Evolutionary conservation across 2,113 vertebrate genomes (phyloP), one percentile per base, ranked within the genome.

Genomic region (Climacteris rufus): DNA sequence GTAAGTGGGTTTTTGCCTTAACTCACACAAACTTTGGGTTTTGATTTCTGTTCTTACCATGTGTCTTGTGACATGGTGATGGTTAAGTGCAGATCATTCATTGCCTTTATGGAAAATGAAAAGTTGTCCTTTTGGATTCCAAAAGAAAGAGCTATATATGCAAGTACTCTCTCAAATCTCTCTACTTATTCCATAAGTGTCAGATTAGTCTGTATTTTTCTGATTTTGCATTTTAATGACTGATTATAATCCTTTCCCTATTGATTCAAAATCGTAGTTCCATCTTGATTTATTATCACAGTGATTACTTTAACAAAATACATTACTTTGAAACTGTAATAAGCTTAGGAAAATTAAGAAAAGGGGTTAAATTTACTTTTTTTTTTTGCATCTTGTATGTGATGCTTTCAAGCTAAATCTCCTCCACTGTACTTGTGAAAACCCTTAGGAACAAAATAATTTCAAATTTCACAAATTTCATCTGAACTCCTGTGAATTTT

Each of bases 1-100:
- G 99, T 99, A 98, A 97, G 98, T 97, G 84, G 49, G 12, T 5
- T 42, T 87, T 86, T 79, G 25, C 57, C 84, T 56, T 10, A 44
- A 35, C 33, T 56, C 1, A 0, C 65, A 47, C 60, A 23, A 60
- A 54, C 9, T 53, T 65, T 53, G 40, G 63, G 35, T 61, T 50
- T 45, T 70, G 10, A 39, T 53, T 79, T 9, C 6, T 57, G 13
- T 37, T 61, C 23, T 45, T 37, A 20, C 15, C n/a, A 6, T 19
- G 0, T 12, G 7, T 30, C 23, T 60, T 53, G 9, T 47, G 53
- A 25, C 53, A 20, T 17, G 35, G 37, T 45, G 35, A 20, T 7
- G 44, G 30, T 72, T 39, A 65, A 61, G 23, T 61, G 50, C 28
- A 49, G 85, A 69, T 78, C 0, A 0, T 25, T 78, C 0, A 0